These are phyloP conservation scores for Dermatemys mawii DNA, from an alignment of 2,113 vertebrate species.

Conservation along the genomic window DNA sequence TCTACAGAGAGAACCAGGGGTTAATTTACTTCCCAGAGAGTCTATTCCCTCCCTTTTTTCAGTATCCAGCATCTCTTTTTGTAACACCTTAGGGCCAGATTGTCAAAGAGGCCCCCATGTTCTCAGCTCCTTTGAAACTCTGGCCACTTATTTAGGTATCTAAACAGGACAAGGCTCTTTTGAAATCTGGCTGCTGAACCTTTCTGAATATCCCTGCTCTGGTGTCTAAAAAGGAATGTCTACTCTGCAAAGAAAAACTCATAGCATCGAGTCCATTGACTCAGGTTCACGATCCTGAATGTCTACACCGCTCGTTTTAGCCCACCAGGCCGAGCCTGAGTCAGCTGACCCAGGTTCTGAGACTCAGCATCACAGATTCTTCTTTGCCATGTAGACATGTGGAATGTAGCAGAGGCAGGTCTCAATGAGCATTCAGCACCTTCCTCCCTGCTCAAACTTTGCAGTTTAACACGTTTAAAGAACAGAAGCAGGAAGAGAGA, in stretches of 20 bases:
- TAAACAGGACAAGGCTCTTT: fast-evolving
- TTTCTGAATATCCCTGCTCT: neutral
- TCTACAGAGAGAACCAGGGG: neutral
- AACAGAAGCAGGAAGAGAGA: neutral
- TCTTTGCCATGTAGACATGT: neutral
- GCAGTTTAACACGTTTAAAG: neutral
- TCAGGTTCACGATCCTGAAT: neutral
- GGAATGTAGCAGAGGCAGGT: neutral
- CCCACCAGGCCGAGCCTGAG: neutral
- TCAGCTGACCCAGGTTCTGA: neutral
- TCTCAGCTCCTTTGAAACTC: neutral
- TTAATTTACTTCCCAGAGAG: neutral
- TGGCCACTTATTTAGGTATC: neutral
- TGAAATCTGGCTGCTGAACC: fast-evolving
- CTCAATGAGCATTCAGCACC: neutral
- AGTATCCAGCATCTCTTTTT: neutral
- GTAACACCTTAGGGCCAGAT: neutral
- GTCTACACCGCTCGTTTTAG: neutral
- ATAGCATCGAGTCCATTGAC: neutral
- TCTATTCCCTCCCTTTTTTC: neutral
- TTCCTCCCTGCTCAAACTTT: neutral
- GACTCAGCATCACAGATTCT: neutral
- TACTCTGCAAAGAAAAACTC: neutral
- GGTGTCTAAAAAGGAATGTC: neutral
- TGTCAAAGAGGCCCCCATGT: neutral